A percentile compares a stretch with the other conserved stretches of the same genome.
Evolutionary conservation across 2,797 vertebrate genomes (phyloP).

Genomic region (Bradypodion pumilum): DNA sequence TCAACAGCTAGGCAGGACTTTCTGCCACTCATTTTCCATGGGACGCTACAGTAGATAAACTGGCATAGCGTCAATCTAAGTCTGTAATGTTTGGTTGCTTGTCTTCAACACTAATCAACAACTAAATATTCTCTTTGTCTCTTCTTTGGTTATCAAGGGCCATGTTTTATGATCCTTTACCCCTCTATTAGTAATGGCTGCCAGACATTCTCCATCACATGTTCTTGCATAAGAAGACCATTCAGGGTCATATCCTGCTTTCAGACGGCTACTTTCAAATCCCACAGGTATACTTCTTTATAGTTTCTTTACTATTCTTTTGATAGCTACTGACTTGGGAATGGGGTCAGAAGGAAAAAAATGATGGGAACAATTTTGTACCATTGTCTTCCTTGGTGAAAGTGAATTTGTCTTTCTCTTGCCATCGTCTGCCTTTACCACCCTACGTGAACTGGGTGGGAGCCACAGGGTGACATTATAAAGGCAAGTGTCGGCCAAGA

Average conservation of each 20-base stretch:
- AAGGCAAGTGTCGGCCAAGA: conserved; percentile 20
- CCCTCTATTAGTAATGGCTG: not conserved
- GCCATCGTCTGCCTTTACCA: not conserved
- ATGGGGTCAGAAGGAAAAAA: not conserved
- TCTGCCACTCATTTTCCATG: no score
- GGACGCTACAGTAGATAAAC: not conserved
- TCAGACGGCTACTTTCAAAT: conserved; percentile 33
- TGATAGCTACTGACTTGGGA: conserved; percentile 21
- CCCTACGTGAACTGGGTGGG: conserved; percentile 23
- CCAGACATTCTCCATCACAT: not conserved
- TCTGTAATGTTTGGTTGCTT: not conserved
- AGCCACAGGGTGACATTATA: not conserved
- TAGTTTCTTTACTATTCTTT: not conserved
- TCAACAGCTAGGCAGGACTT: not conserved
- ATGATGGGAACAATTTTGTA: conserved; percentile 24
- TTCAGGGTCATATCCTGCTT: conserved; percentile 24
- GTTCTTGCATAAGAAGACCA: not conserved
- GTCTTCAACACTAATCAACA: not conserved
- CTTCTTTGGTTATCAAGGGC: not conserved
- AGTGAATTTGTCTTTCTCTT: conserved; percentile 32
- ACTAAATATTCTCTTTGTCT: not conserved
- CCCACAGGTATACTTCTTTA: fast-evolving
- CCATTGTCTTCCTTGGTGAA: not conserved
- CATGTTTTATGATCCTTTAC: not conserved
- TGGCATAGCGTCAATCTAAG: not conserved